phyloP scores from a whole-genome alignment of 1,140 invertebrate species.

The Ips nitidus region DNA sequence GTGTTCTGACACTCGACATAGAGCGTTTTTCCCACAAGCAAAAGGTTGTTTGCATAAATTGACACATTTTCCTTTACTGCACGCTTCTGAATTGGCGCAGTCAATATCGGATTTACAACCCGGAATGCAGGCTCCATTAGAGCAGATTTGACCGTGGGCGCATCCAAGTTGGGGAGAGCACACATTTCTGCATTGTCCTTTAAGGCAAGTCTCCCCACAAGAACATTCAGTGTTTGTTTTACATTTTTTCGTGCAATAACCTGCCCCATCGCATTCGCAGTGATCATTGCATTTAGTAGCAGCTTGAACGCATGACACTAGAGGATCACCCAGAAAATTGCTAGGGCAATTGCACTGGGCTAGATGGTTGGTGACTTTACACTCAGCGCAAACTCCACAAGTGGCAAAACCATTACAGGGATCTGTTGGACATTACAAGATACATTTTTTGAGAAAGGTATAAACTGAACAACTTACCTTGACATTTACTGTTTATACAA shows the following conservation, averaged over 20 bases:
- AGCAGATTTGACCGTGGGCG: conserved; percentile 60
- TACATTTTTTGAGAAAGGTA: background rate
- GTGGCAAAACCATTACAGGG: conserved; percentile 68
- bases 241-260: conserved; percentile 75
- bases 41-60: conserved; percentile 70
- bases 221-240: conserved; percentile 67
- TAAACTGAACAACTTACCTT: conserved; percentile 56
- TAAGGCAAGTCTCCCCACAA: conserved; percentile 70
- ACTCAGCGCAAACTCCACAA: conserved; percentile 83
- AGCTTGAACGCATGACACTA: conserved; percentile 70
- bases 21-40: conserved; percentile 73
- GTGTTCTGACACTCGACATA: conserved; percentile 75
- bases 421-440: conserved; percentile 57
- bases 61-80: conserved; percentile 72
- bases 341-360: conserved; percentile 81
- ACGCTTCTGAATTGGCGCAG: conserved; percentile 75
- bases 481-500: conserved; percentile 80
- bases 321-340: conserved; percentile 78
- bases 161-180: conserved; percentile 57
- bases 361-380: conserved; percentile 78
- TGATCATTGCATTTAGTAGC: conserved; percentile 65
- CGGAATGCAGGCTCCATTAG: conserved; percentile 62
- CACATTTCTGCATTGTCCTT: conserved; percentile 63
- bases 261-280: conserved; percentile 76
- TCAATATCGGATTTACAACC: conserved; percentile 81